Base-by-base conservation (phyloP, 1,140 invertebrate genomes). In the Pachypeltis micranthus region DNA sequence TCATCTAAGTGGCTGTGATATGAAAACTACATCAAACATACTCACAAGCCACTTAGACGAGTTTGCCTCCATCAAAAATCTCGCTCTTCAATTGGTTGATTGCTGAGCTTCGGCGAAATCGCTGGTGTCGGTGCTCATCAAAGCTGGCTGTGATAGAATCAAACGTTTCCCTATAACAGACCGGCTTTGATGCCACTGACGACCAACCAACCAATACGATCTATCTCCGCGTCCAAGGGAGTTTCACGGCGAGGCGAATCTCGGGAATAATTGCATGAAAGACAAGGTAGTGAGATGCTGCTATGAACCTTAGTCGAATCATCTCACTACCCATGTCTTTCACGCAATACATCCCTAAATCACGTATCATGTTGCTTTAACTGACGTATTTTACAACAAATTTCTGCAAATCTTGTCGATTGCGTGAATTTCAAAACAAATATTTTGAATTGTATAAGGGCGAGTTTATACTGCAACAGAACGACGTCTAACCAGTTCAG, bases 261-360 rank as follows among this genome's bases (percentile, higher is more conserved):
- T n/a, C n/a, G n/a, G n/a, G n/a, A n/a, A n/a, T n/a, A n/a, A 62
- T 80, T 74, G 74, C 82, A 85, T 87, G 88, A 91, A 92, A 90
- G 88, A 92, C 89, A 91, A 87, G 86, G 83, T 90, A 92, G 88
- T 88, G 88, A 92, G 88, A 88, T 81, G 83, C 75, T 72, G 72
- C 70, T 72, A 66, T n/a, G n/a, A n/a, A n/a, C n/a, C n/a, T n/a
- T 7, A 21, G 21, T 7, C 23, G 4, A 10, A 21, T 82, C 88
- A 90, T 91, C 87, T 91, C 89, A 91, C 88, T 91, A 92, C 89
- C 88, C 88, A 90, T 91, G 89, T 92, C 89, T 91, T 91, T 91
- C 89, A 90, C 73, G 71, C 16, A 60, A 66, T 54, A 57, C 34
- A 24, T 23, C 19, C 27, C 23, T n/a, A n/a, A n/a, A n/a, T n/a